Evolutionary conservation across 2,888 invertebrate genomes (phyloP).

Genomic region (Cheilosia grossa): DNA sequence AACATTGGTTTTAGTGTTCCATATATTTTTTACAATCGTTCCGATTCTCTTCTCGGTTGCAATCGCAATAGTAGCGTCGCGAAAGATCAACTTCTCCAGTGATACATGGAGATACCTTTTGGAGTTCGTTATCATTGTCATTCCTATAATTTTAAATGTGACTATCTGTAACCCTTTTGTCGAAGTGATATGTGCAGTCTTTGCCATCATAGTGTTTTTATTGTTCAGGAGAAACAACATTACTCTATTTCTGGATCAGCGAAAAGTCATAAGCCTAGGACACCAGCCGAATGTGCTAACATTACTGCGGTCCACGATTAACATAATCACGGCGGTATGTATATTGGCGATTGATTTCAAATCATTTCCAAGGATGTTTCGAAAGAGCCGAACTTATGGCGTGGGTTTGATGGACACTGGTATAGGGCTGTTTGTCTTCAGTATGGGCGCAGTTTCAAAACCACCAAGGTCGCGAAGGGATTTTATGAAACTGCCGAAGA

Average conservation of each 20-base stretch:
- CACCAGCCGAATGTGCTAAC: constrained; percentile 85
- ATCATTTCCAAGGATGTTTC: constrained; percentile 92
- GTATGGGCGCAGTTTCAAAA: constrained; percentile 90
- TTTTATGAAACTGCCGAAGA: constrained; percentile 76
- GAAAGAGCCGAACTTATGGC: constrained; percentile 94
- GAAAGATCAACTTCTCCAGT: constrained; percentile 25
- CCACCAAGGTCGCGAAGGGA: constrained; percentile 80
- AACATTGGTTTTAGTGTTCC: constrained; percentile 74
- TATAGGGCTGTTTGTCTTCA: constrained; percentile 93
- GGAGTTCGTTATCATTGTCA: constrained; percentile 85
- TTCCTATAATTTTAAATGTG: constrained; percentile 85
- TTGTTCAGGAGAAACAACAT: constrained; percentile 12
- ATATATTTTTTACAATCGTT: constrained; percentile 76
- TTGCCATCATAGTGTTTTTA: neutral
- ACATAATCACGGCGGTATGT: constrained; percentile 89
- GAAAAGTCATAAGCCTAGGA: constrained; percentile 75
- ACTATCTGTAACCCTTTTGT: constrained; percentile 84
- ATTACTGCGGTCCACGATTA: constrained; percentile 88
- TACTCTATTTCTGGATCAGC: neutral
- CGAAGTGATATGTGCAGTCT: constrained; percentile 37
- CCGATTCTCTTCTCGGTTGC: constrained; percentile 75
- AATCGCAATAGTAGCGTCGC: constrained; percentile 31
- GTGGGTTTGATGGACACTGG: constrained; percentile 97
- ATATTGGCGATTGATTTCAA: constrained; percentile 98
- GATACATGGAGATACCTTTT: constrained; percentile 80